These are phyloP conservation scores for Scaptomyza flava DNA, from an alignment of 2,888 invertebrate genomes.

Conservation along the genomic window DNA sequence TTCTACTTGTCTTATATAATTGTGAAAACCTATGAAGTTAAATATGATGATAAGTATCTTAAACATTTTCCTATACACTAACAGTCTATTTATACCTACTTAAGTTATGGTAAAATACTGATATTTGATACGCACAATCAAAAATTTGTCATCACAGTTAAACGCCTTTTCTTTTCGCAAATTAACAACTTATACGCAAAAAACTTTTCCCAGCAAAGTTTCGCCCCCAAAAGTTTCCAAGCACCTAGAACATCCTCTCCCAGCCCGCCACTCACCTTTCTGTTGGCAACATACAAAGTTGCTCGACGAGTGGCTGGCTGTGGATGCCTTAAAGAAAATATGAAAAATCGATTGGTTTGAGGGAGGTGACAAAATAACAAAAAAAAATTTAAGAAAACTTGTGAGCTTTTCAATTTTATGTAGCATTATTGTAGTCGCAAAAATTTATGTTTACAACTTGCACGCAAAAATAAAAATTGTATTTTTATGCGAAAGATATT, in stretches of 20 bases:
- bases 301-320: conserved; percentile 34
- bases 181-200: conserved; percentile 77
- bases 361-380: conserved; percentile 6
- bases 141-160: conserved; percentile 64
- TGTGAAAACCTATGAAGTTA: no score
- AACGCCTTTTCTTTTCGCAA: conserved; percentile 76
- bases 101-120: conserved; percentile 15
- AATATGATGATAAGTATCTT: not conserved
- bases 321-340: conserved; percentile 48
- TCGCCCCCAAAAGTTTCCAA: conserved; percentile 56
- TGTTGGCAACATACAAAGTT: conserved; percentile 63
- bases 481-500: conserved; percentile 63
- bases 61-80: not conserved
- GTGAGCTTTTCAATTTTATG: conserved; percentile 74
- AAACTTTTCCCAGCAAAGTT: conserved; percentile 69
- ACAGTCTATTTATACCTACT: conserved; percentile 5
- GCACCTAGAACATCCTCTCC: conserved; percentile 52
- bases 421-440: conserved; percentile 38
- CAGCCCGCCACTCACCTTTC: conserved; percentile 33
- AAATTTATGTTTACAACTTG: conserved; percentile 76
- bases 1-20: no score
- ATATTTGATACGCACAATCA: conserved; percentile 48
- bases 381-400: conserved; percentile 36
- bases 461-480: conserved; percentile 69
- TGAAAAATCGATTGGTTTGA: conserved; percentile 61